Conservation (phyloP, 2,888 invertebrate genomes). For the Nudaria mundana region DNA sequence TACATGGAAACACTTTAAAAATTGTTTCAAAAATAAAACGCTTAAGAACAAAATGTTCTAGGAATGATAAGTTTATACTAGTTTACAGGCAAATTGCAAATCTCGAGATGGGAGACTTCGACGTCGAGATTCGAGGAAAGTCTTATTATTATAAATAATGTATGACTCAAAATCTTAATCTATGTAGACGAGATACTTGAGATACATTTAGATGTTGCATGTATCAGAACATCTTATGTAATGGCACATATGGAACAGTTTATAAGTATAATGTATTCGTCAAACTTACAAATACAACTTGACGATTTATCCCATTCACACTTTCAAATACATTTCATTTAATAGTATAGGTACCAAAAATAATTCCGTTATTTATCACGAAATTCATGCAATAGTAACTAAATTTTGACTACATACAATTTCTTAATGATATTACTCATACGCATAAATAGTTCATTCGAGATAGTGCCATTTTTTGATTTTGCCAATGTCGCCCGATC, state of each 20-base stretch:
- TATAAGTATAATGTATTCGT: conserved; percentile 36
- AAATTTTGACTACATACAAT: conserved; percentile 28
- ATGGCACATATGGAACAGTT: conserved; percentile 38
- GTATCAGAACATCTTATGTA: conserved; percentile 24
- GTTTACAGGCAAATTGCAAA: conserved; percentile 30
- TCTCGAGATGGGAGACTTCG: conserved; percentile 32
- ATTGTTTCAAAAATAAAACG: conserved; percentile 17
- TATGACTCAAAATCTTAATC: conserved; percentile 33
- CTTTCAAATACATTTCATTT: conserved; percentile 20
- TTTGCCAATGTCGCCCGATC: no score
- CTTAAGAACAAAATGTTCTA: conserved; percentile 27
- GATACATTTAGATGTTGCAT: conserved; percentile 26
- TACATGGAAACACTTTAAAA: conserved; percentile 21
- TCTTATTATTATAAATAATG: conserved; percentile 24
- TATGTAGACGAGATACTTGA: conserved; percentile 27
- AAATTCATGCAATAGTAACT: conserved; percentile 22
- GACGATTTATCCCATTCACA: conserved; percentile 24
- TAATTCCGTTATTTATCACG: conserved; percentile 22
- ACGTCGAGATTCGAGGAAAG: conserved; percentile 31
- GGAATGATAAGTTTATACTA: conserved; percentile 33
- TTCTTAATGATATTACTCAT: conserved; percentile 18
- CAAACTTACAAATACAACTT: conserved; percentile 22
- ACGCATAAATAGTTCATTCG: conserved; percentile 12
- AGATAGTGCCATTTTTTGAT: conserved; percentile 1
- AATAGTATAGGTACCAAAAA: conserved; percentile 32